phyloP scores from a whole-genome alignment of 2,888 invertebrate species.

The Eucera pruinosa region DNA sequence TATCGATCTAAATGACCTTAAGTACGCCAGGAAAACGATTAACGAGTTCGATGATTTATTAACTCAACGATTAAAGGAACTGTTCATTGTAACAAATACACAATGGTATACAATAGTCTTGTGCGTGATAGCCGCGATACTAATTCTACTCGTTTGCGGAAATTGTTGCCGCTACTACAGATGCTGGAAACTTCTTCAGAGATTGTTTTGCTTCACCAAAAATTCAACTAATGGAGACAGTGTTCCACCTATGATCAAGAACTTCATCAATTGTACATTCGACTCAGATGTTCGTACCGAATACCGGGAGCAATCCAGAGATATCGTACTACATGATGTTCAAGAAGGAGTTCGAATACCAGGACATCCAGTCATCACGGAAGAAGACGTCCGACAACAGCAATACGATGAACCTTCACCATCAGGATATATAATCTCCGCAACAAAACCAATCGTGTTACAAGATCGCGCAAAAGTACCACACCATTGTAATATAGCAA shows the following conservation, averaged over 20 bases:
- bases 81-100: too few species aligned
- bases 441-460: background rate
- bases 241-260: conserved; percentile 17
- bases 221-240: conserved; percentile 9
- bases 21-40: too few species aligned
- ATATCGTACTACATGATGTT: background rate
- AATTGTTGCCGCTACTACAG: conserved; percentile 23
- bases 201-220: conserved; percentile 18
- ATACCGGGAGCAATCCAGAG: conserved; percentile 1
- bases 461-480: too few species aligned
- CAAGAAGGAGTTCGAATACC: too few species aligned
- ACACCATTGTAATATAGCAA: background rate
- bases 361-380: background rate
- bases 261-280: conserved; percentile 19
- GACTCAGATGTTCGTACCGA: conserved; percentile 21
- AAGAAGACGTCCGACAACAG: background rate
- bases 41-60: too few species aligned
- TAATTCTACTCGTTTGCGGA: too few species aligned
- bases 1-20: too few species aligned
- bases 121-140: too few species aligned
- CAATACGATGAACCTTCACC: background rate
- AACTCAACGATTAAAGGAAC: too few species aligned
- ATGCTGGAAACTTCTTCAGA: too few species aligned
- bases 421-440: too few species aligned
- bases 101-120: too few species aligned